phyloP scores from a whole-genome alignment of 1,140 invertebrate genomes.

The Himalopsyche phryganea region DNA sequence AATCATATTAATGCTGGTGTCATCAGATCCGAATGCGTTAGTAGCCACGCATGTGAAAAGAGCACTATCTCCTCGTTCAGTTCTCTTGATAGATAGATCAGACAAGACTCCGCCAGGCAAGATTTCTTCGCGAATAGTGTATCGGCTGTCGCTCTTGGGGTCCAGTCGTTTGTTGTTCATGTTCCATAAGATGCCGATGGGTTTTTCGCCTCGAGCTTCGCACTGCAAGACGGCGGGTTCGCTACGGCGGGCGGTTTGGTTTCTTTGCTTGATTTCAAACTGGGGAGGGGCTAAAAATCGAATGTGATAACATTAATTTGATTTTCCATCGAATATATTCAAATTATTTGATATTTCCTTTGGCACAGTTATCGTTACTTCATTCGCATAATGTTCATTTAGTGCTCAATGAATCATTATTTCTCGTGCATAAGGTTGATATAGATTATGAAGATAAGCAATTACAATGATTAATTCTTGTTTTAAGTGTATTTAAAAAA shows the following conservation, averaged over 20 bases:
- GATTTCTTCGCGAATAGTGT: slow-evolving; percentile 89
- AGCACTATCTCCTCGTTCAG: slow-evolving; percentile 86
- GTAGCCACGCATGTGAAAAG: slow-evolving; percentile 92
- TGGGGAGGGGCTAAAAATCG: slow-evolving; percentile 85
- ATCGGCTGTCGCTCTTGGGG: slow-evolving; percentile 80
- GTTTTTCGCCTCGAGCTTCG: slow-evolving; percentile 94
- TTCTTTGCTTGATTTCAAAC: slow-evolving; percentile 87
- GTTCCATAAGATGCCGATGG: slow-evolving; percentile 93
- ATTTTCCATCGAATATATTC: neutral
- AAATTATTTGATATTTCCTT: slow-evolving; percentile 3
- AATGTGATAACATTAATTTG: too few species aligned
- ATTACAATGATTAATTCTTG: too few species aligned
- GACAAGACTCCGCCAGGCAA: slow-evolving; percentile 81
- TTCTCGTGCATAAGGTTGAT: too few species aligned
- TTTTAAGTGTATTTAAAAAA: too few species aligned
- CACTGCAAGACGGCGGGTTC: slow-evolving; percentile 91
- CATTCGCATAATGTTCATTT: neutral
- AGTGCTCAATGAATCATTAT: too few species aligned
- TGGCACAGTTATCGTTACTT: neutral
- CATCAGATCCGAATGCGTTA: slow-evolving; percentile 92
- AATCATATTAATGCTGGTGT: slow-evolving; percentile 93
- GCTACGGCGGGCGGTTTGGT: slow-evolving; percentile 83
- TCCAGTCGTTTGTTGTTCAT: slow-evolving; percentile 90
- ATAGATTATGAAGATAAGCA: too few species aligned
- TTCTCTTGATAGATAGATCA: slow-evolving; percentile 84